Evolutionary conservation across 1,140 invertebrate genomes (phyloP), one percentile per base, ranked within the genome.

Genomic region (Ladona fulva): DNA sequence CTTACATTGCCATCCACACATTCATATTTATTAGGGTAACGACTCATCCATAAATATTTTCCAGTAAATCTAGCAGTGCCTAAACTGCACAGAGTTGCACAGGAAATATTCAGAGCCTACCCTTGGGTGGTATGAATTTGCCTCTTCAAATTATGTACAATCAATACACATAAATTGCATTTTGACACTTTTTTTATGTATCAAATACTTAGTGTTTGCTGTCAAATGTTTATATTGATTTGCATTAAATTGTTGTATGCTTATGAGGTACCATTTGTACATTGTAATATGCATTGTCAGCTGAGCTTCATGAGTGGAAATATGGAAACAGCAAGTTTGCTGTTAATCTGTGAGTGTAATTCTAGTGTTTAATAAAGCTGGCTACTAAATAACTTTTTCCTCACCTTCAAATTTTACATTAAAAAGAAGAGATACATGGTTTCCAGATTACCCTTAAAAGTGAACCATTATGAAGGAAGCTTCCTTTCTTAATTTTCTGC

Each of bases 201-300:
- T 66, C 52, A 66, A 66, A 66, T 66, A 66, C 52, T 66, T 66
- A 66, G 52, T 66, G 52, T 66, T 66, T 66, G 52, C 52, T 66
- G 52, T 66, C 52, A 66, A 66, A 66, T 66, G 52, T 66, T 66
- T 66, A 66, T 66, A 66, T 66, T 66, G 52, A 66, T 66, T 66
- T 66, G 52, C 52, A 66, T 66, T 66, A 66, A 66, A 66, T 66
- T 66, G 52, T 66, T 66, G 52, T 66, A 66, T 66, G 52, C 52
- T 66, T 66, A 66, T 66, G 52, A 66, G 52, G 52, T 66, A 66
- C 52, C 52, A 66, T 66, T 66, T 66, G 52, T 66, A 66, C 52
- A 66, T 66, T 66, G 52, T 66, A 66, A 66, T 66, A 66, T 66
- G 52, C 52, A 66, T 66, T 19, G 52, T 66, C 52, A 66, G 52